These are phyloP conservation scores for Sarcoramphus papa DNA, from an alignment of 2,797 vertebrate genomes.

Conservation along the genomic window DNA sequence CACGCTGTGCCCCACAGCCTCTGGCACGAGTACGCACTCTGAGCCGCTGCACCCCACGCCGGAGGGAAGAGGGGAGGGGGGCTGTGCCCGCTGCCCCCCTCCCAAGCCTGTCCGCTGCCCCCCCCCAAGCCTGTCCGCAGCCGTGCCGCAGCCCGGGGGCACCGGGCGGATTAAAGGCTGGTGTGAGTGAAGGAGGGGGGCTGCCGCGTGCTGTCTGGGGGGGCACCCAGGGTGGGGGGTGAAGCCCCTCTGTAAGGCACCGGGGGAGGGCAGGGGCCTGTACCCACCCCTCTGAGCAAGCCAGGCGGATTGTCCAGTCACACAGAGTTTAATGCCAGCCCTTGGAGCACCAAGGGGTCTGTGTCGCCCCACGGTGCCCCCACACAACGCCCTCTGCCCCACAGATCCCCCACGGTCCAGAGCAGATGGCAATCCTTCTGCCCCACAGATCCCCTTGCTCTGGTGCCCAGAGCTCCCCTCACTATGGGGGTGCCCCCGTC, in stretches of 20 bases:
- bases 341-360: no score
- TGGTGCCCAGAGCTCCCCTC: no score
- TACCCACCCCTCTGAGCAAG: no score
- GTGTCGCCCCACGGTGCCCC: neutral
- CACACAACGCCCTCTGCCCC: neutral
- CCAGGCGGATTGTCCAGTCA: neutral
- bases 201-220: neutral
- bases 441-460: neutral
- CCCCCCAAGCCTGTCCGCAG: neutral
- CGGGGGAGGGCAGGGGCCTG: neutral
- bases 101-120: no score
- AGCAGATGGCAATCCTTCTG: neutral
- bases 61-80: neutral
- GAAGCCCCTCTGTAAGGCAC: neutral
- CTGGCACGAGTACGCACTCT: conserved; percentile 47
- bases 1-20: conserved; percentile 12
- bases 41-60: neutral
- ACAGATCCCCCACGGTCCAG: no score
- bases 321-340: neutral
- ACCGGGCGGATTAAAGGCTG: neutral
- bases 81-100: no score
- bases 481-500: no score
- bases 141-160: neutral
- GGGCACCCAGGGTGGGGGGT: neutral
- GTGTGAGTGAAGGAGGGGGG: neutral